Conservation (phyloP, 2,113 vertebrate species). For the Scophthalmus maximus region DNA sequence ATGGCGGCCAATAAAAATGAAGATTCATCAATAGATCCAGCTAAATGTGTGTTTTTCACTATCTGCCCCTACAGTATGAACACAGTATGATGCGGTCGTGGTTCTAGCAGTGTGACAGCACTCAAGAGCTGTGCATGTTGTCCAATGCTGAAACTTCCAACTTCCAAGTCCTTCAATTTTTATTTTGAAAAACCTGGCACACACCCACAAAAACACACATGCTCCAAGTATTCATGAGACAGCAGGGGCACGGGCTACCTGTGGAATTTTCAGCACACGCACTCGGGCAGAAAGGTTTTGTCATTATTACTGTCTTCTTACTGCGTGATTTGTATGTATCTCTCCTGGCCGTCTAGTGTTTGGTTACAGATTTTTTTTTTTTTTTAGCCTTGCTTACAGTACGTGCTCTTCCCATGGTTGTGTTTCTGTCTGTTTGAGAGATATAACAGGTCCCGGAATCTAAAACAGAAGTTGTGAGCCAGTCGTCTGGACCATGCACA, state of each 20-base stretch:
- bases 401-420: constrained; percentile 27
- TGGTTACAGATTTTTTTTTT: constrained; percentile 4
- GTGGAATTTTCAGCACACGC: constrained; percentile 1
- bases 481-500: constrained; percentile 37
- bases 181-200: constrained; percentile 18
- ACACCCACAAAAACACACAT: neutral
- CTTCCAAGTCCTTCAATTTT: constrained; percentile 4
- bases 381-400: constrained; percentile 55
- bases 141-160: constrained; percentile 11
- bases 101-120: neutral
- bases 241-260: neutral
- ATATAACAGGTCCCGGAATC: constrained; percentile 50
- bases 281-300: constrained; percentile 8
- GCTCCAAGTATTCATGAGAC: neutral
- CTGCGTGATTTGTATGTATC: neutral
- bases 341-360: constrained; percentile 20
- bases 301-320: neutral
- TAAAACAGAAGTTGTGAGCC: constrained; percentile 48
- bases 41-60: neutral
- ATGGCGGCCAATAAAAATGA: no score
- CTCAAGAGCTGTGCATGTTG: constrained; percentile 18
- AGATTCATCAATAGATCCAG: neutral
- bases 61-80: no score
- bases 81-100: no score
- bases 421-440: constrained; percentile 57